A percentile compares a stretch with the other conserved stretches of the same genome.
phyloP scores from a whole-genome alignment of 2,797 vertebrate species.

The Takifugu rubripes region DNA sequence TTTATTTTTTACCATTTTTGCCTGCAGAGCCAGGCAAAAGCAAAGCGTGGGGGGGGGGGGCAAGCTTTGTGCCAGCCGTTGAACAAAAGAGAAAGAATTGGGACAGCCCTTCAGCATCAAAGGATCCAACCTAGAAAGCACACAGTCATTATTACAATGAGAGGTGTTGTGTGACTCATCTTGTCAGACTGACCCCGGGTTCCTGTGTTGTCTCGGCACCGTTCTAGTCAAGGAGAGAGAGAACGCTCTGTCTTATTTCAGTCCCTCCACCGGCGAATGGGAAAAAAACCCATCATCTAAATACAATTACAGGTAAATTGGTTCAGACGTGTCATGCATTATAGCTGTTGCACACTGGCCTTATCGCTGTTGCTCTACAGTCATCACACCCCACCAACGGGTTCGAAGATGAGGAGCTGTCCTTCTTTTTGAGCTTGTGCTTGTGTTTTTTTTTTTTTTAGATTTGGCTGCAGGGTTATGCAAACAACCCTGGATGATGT shows the following conservation, averaged over 20 bases:
- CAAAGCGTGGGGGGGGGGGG: too few species aligned
- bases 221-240: neutral
- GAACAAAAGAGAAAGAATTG: neutral
- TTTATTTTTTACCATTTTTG: too few species aligned
- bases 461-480: too few species aligned
- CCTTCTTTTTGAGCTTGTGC: too few species aligned
- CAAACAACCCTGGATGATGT: too few species aligned
- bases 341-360: neutral
- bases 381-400: too few species aligned
- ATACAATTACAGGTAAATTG: neutral
- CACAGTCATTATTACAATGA: neutral
- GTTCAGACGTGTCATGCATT: neutral
- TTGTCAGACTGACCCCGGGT: neutral
- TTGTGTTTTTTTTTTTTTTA: too few species aligned
- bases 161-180: slow-evolving; percentile 2
- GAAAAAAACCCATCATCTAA: neutral
- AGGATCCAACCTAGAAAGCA: neutral
- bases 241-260: neutral
- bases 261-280: neutral
- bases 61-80: neutral
- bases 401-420: too few species aligned
- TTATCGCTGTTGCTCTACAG: neutral
- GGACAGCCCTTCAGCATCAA: neutral
- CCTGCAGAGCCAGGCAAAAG: too few species aligned
- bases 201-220: neutral